Conservation (phyloP, 2,888 invertebrate genomes). For the Brenthis ino region DNA sequence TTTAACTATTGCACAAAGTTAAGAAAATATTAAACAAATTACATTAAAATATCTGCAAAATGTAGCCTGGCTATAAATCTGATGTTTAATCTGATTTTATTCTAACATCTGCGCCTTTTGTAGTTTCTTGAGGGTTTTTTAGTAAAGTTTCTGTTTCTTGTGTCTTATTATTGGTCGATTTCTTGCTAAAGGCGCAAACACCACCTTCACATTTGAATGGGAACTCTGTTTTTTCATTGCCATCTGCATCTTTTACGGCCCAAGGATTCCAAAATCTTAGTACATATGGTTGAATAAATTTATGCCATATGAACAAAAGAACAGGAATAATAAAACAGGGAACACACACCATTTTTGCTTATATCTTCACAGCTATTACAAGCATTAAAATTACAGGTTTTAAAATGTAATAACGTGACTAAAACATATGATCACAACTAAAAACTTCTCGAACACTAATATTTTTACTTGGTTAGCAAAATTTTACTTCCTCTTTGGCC, state of each 20-base stretch:
- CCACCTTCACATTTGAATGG: conserved; percentile 84
- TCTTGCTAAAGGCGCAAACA: conserved; percentile 69
- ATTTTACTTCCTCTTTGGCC: too few relatives aligned
- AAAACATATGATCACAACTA: too few relatives aligned
- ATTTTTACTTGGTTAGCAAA: too few relatives aligned
- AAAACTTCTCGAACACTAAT: too few relatives aligned
- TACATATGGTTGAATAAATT: conserved; percentile 91
- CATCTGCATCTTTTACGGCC: conserved; percentile 84
- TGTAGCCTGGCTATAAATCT: too few relatives aligned
- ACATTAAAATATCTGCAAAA: too few relatives aligned
- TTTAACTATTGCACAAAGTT: too few relatives aligned
- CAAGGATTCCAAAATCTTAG: conserved; percentile 92
- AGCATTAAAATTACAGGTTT: not conserved
- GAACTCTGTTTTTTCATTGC: conserved; percentile 81
- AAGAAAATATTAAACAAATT: too few relatives aligned
- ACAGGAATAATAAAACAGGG: conserved; percentile 93
- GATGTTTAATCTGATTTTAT: conserved; percentile 52
- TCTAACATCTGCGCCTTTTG: conserved; percentile 40
- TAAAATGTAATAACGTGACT: not conserved
- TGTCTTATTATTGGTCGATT: conserved; percentile 44
- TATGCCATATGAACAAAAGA: conserved; percentile 91
- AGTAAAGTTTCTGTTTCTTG: conserved; percentile 39
- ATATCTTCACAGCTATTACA: not conserved
- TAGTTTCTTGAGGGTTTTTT: conserved; percentile 39
- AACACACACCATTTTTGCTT: conserved; percentile 87